phyloP scores from a whole-genome alignment of 2,888 invertebrate genomes.

The Nomada flava region DNA sequence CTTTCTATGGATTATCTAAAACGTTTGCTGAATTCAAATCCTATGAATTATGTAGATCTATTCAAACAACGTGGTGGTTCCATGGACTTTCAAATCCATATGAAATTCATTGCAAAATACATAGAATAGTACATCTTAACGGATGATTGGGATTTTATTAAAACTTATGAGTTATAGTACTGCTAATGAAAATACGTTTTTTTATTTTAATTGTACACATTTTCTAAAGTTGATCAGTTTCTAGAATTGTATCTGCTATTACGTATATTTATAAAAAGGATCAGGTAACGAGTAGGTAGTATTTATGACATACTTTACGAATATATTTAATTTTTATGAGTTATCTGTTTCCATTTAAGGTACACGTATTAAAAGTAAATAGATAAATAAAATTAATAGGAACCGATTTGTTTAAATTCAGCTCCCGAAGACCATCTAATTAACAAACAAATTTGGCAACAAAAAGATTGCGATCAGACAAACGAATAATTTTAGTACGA shows the following conservation, averaged over 20 bases:
- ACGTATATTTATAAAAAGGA: too few species aligned
- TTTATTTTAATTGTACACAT: too few species aligned
- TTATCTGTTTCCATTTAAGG: too few species aligned
- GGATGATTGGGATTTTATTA: not conserved
- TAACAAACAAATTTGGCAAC: not conserved
- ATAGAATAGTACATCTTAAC: not conserved
- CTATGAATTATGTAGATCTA: conserved; percentile 15
- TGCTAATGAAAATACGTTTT: not conserved
- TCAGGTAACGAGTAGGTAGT: too few species aligned
- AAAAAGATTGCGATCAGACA: not conserved
- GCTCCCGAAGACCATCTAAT: not conserved
- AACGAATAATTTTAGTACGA: not conserved
- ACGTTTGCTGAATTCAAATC: not conserved
- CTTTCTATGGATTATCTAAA: conserved; percentile 3
- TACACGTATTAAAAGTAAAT: too few species aligned
- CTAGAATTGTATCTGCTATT: too few species aligned
- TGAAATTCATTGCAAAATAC: not conserved
- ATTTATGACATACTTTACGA: too few species aligned
- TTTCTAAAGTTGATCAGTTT: too few species aligned
- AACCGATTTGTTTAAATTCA: too few species aligned
- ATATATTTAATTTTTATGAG: too few species aligned
- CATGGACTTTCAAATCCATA: not conserved
- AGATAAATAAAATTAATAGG: too few species aligned
- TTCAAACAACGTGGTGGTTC: conserved; percentile 1
- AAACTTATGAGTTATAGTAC: not conserved